Evolutionary conservation across 2,888 invertebrate genomes (phyloP).

Genomic region (Danaus chrysippus): DNA sequence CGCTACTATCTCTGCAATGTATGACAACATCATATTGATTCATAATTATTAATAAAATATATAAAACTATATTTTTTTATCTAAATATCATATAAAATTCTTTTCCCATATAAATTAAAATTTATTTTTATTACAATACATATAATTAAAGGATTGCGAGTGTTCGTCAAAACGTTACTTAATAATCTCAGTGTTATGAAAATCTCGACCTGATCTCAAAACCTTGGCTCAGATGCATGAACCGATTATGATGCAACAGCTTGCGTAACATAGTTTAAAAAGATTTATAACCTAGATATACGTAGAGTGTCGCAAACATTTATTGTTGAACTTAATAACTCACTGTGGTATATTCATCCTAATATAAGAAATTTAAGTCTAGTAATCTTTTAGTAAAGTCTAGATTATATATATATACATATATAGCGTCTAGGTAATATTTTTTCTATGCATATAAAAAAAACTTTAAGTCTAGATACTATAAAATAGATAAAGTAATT

Average conservation of each 20-base stretch:
- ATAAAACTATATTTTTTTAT: not conserved
- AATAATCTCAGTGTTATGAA: slow-evolving; percentile 32
- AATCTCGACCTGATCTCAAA: slow-evolving; percentile 40
- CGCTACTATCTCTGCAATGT: slow-evolving; percentile 27
- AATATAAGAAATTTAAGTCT: no score
- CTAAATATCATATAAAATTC: not conserved
- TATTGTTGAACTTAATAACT: slow-evolving; percentile 17
- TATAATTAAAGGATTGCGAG: slow-evolving; percentile 5
- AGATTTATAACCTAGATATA: slow-evolving; percentile 40
- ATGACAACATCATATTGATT: slow-evolving; percentile 19
- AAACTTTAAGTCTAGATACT: not conserved
- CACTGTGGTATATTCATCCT: not conserved
- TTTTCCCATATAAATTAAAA: not conserved
- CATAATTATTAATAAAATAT: slow-evolving; percentile 16
- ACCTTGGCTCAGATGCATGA: slow-evolving; percentile 44
- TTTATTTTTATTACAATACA: not conserved
- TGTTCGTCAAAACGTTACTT: not conserved
- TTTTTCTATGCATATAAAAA: no score
- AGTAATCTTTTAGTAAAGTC: no score
- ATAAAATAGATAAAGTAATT: not conserved
- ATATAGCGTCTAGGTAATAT: no score
- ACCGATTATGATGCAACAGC: slow-evolving; percentile 39
- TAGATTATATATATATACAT: no score
- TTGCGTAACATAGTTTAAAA: slow-evolving; percentile 41
- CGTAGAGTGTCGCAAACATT: slow-evolving; percentile 26